Evolutionary conservation across 2,888 invertebrate genomes (phyloP).

Genomic region (Lasioglossum lativentre): DNA sequence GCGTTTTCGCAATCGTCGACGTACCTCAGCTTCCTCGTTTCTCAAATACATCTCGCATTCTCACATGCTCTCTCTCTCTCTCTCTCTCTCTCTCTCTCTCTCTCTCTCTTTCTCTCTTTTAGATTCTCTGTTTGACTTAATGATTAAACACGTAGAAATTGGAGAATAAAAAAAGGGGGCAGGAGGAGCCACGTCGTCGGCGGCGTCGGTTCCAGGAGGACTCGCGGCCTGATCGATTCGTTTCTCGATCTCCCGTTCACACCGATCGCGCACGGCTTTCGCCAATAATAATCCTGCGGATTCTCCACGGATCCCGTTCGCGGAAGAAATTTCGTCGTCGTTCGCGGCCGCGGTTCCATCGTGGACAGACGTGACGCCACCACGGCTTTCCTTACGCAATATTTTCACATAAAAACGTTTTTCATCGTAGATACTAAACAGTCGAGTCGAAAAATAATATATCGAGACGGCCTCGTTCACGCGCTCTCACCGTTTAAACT

Average conservation of each 20-base stretch:
- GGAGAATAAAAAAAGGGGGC: slow-evolving; percentile 79
- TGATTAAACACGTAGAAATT: slow-evolving; percentile 82
- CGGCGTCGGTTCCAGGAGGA: slow-evolving; percentile 48
- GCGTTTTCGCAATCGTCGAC: slow-evolving; percentile 2
- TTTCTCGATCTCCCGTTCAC: background rate
- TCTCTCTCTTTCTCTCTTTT: slow-evolving; percentile 16
- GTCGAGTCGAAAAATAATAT: slow-evolving; percentile 81
- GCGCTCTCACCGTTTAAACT: slow-evolving; percentile 43
- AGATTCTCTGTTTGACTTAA: slow-evolving; percentile 66
- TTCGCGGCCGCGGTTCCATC: slow-evolving; percentile 42
- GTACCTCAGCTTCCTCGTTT: background rate
- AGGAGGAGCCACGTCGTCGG: slow-evolving; percentile 67
- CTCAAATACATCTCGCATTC: background rate
- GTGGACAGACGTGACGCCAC: slow-evolving; percentile 37
- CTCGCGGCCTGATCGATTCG: slow-evolving; percentile 25
- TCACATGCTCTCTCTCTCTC: background rate
- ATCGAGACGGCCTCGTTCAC: slow-evolving; percentile 72
- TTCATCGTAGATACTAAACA: slow-evolving; percentile 75
- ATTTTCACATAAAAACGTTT: slow-evolving; percentile 78
- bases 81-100: background rate
- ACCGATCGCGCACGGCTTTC: background rate
- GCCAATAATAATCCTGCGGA: background rate
- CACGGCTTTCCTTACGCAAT: slow-evolving; percentile 71
- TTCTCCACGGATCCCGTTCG: background rate
- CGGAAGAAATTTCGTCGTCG: background rate